A percentile compares a stretch with the other conserved stretches of the same genome.
These are phyloP conservation scores for Thalassoma bifasciatum DNA, from an alignment of 2,113 vertebrate genomes.

Conservation along the genomic window DNA sequence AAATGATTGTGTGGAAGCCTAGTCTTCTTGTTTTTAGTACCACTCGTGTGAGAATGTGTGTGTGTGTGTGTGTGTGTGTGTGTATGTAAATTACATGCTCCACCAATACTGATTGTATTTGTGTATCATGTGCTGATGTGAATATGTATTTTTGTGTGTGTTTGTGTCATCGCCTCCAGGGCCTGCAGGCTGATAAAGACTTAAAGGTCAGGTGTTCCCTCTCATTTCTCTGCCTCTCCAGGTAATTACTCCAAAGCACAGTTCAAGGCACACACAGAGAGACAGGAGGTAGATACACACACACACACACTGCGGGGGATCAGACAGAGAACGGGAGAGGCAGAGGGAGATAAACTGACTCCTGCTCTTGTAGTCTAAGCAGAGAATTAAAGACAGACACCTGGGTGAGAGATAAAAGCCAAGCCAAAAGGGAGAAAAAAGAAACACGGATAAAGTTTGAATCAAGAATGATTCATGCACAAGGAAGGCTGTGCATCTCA, in stretches of 20 bases:
- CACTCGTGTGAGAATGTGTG: constrained; percentile 15
- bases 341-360: constrained; percentile 59
- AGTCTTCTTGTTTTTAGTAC: constrained; percentile 38
- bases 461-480: constrained; percentile 33
- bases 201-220: constrained; percentile 75
- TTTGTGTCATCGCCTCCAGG: constrained; percentile 32
- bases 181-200: constrained; percentile 60
- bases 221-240: constrained; percentile 66
- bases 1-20: constrained; percentile 25
- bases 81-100: constrained; percentile 27
- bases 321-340: constrained; percentile 31
- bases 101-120: constrained; percentile 41
- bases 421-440: constrained; percentile 8
- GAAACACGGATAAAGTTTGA: constrained; percentile 8
- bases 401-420: constrained; percentile 43
- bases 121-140: constrained; percentile 2
- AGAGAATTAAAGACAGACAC: constrained; percentile 58
- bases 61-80: constrained; percentile 16
- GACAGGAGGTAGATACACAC: constrained; percentile 60
- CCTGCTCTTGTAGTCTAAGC: constrained; percentile 45
- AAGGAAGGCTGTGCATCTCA: constrained; percentile 1
- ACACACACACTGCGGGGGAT: constrained; percentile 44
- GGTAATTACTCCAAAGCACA: constrained; percentile 74
- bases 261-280: constrained; percentile 65
- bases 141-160: constrained; percentile 17